A percentile compares a stretch with the other conserved stretches of the same genome.
These are phyloP conservation scores for Hesperophylax magnus DNA, from an alignment of 1,140 invertebrate species.

Conservation along the genomic window DNA sequence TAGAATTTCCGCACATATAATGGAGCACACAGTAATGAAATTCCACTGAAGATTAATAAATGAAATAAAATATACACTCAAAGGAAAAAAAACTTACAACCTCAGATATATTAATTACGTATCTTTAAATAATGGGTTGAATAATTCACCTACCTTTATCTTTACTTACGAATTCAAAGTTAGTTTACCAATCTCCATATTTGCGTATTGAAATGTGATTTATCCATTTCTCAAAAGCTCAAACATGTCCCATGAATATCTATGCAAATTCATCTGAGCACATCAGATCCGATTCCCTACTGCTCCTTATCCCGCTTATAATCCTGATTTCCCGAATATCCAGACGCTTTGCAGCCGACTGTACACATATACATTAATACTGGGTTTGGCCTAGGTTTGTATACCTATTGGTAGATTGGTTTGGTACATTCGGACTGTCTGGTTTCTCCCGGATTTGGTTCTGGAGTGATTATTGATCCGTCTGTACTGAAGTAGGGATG, in stretches of 20 bases:
- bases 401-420: neutral
- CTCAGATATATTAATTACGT: too few species aligned
- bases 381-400: neutral
- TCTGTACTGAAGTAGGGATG: slow-evolving; percentile 17
- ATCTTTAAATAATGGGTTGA: too few species aligned
- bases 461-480: slow-evolving; percentile 39
- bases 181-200: too few species aligned
- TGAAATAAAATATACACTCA: too few species aligned
- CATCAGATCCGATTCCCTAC: neutral
- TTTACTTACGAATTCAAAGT: too few species aligned
- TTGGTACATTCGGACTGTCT: slow-evolving; percentile 32
- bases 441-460: slow-evolving; percentile 33
- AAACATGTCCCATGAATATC: neutral
- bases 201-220: too few species aligned
- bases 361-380: neutral
- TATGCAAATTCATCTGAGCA: slow-evolving; percentile 8
- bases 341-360: neutral
- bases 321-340: slow-evolving; percentile 9
- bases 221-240: too few species aligned
- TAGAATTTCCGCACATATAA: too few species aligned
- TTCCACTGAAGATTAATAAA: too few species aligned
- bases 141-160: too few species aligned
- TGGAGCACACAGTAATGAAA: too few species aligned
- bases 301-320: neutral
- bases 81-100: too few species aligned